Evolutionary conservation across 2,797 vertebrate species (phyloP).

Genomic region (Mormyrus hasselquistii): DNA sequence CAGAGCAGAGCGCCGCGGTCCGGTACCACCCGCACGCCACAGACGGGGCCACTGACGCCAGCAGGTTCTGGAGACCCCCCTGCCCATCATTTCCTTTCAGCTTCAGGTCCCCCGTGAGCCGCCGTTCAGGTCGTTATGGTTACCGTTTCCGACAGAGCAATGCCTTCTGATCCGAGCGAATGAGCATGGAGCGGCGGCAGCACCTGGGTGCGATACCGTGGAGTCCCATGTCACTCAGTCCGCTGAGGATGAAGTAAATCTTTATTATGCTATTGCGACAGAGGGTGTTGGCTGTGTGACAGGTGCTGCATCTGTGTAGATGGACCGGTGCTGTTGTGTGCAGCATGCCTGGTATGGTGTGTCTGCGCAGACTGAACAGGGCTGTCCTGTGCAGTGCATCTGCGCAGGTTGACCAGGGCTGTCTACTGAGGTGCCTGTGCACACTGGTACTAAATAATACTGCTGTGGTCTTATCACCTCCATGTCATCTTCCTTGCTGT

Average conservation of each 20-base stretch:
- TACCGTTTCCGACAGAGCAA: background rate
- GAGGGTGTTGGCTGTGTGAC: background rate
- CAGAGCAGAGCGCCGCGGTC: background rate
- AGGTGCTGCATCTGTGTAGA: background rate
- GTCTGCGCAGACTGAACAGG: background rate
- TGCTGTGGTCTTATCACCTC: constrained; percentile 31
- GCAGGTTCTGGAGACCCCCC: background rate
- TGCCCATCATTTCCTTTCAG: background rate
- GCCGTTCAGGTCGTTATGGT: background rate
- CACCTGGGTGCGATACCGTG: background rate
- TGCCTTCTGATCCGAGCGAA: background rate
- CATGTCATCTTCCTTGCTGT: constrained; percentile 45
- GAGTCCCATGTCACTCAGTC: background rate
- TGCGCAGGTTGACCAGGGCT: background rate
- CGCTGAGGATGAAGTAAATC: constrained; percentile 14
- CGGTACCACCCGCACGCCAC: background rate
- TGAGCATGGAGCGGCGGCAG: background rate
- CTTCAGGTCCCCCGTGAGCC: background rate
- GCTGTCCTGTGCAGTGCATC: background rate
- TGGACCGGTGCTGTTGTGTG: background rate
- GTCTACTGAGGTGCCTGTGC: background rate
- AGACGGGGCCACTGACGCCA: background rate
- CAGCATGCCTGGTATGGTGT: no score
- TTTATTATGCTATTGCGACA: background rate
- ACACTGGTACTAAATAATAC: background rate